A percentile compares a stretch with the other conserved stretches of the same genome.
Evolutionary conservation across 2,797 vertebrate genomes (phyloP).

Genomic region (Diplodus sargus): DNA sequence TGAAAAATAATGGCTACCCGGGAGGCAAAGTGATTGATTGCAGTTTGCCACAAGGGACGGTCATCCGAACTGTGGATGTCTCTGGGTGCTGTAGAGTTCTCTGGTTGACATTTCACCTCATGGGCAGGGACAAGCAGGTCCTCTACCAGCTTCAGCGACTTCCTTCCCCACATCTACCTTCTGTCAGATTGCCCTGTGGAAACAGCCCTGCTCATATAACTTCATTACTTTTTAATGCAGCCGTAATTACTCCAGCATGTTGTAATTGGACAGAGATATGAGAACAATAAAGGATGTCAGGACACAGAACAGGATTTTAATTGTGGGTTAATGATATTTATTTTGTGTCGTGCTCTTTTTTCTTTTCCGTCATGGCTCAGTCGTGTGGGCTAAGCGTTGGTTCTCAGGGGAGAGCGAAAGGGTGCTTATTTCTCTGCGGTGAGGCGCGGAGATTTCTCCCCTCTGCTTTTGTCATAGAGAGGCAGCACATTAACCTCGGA

Average conservation of each 20-base stretch:
- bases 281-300: slow-evolving; percentile 83
- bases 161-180: slow-evolving; percentile 48
- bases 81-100: slow-evolving; percentile 51
- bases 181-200: slow-evolving; percentile 75
- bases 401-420: slow-evolving; percentile 51
- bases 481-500: slow-evolving; percentile 74
- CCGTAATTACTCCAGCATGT: slow-evolving; percentile 83
- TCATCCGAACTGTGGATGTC: slow-evolving; percentile 49
- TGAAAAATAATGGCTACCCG: slow-evolving; percentile 65
- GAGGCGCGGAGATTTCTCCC: slow-evolving; percentile 29
- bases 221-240: slow-evolving; percentile 89
- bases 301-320: slow-evolving; percentile 80
- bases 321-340: slow-evolving; percentile 85
- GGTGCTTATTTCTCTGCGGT: slow-evolving; percentile 40
- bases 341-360: slow-evolving; percentile 67
- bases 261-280: slow-evolving; percentile 82
- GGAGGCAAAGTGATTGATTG: slow-evolving; percentile 68
- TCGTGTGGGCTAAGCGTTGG: slow-evolving; percentile 65
- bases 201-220: slow-evolving; percentile 81
- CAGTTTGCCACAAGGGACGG: slow-evolving; percentile 45
- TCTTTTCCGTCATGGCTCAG: slow-evolving; percentile 65
- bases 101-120: slow-evolving; percentile 71
- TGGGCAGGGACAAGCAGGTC: slow-evolving; percentile 49
- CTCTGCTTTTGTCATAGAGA: slow-evolving; percentile 72
- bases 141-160: slow-evolving; percentile 17